Evolutionary conservation across 2,888 invertebrate genomes (phyloP).

Genomic region (Eueremaeus valkanovi): DNA sequence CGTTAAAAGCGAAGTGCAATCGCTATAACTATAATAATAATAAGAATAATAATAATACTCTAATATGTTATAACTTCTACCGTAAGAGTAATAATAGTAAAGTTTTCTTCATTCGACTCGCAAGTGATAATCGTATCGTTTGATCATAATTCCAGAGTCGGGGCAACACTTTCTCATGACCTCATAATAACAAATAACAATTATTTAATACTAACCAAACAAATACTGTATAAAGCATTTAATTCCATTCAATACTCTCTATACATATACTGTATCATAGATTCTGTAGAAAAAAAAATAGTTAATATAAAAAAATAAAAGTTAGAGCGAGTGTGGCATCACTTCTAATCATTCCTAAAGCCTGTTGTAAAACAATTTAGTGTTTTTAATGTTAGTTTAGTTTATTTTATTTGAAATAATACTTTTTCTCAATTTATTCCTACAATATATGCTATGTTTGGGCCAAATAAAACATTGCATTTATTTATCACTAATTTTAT

Average conservation of each 20-base stretch:
- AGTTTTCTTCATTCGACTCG: not conserved
- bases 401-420: not conserved
- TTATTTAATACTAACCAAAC: conserved; percentile 4
- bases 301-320: not conserved
- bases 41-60: not conserved
- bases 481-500: not conserved
- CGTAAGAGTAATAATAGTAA: not conserved
- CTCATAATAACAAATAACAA: conserved; percentile 22
- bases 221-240: not conserved
- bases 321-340: not conserved
- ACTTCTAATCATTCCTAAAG: not conserved
- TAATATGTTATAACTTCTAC: not conserved
- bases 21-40: not conserved
- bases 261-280: no score
- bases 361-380: not conserved
- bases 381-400: not conserved
- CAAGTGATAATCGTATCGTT: not conserved
- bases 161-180: conserved; percentile 25
- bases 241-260: not conserved
- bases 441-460: not conserved
- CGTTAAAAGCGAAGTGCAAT: not conserved
- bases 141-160: not conserved
- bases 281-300: no score
- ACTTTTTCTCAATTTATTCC: not conserved
- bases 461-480: not conserved